Conservation (phyloP, 2,113 vertebrate species). For the Pungitius pungitius region DNA sequence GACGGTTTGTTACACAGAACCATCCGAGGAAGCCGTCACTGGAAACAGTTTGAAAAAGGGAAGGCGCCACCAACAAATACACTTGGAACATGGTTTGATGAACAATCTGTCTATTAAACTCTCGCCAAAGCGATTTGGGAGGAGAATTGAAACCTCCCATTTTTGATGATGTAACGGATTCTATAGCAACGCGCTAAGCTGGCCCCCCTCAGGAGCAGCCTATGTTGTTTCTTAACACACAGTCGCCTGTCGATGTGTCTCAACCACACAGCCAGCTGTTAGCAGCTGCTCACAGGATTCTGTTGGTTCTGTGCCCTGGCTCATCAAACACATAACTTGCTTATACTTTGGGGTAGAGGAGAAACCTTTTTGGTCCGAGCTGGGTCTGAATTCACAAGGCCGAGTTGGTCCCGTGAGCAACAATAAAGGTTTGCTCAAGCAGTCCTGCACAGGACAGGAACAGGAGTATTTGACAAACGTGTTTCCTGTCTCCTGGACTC, state of each 20-base stretch:
- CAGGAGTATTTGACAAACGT: not conserved
- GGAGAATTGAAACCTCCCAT: not conserved
- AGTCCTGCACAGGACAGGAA: not conserved
- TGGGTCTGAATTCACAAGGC: not conserved
- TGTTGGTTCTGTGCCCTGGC: too few species aligned
- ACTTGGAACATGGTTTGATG: not conserved
- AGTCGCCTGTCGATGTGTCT: too few species aligned
- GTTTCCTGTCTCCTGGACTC: not conserved
- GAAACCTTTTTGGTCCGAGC: not conserved
- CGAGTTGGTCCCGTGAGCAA: not conserved
- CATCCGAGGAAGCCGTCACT: not conserved
- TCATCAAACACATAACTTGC: too few species aligned
- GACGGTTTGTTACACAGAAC: not conserved
- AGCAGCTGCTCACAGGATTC: too few species aligned
- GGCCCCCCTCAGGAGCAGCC: too few species aligned
- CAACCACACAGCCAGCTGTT: too few species aligned
- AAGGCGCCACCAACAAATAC: too few species aligned
- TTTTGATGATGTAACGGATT: not conserved
- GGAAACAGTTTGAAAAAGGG: too few species aligned
- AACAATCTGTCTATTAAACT: not conserved
- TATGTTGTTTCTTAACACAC: too few species aligned
- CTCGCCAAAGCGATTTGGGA: not conserved
- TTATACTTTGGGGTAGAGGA: not conserved
- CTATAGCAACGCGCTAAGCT: too few species aligned
- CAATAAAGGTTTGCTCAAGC: not conserved